phyloP scores from a whole-genome alignment of 2,888 invertebrate species.

The Drosophila neonasuta region DNA sequence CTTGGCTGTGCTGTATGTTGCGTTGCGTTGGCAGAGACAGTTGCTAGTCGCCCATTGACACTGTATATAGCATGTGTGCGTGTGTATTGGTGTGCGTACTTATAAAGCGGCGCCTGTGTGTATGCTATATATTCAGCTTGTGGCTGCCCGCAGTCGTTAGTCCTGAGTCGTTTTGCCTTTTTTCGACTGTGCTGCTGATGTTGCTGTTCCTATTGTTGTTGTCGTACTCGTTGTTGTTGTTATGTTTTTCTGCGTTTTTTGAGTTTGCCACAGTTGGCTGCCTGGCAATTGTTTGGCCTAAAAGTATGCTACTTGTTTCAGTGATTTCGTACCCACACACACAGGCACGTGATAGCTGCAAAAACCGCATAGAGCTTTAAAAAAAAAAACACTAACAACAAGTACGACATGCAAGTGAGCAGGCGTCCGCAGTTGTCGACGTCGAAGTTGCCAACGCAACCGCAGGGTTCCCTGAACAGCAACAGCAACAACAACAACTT shows the following conservation, averaged over 20 bases:
- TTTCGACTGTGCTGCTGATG: slow-evolving; percentile 3
- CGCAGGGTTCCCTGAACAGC: slow-evolving; percentile 41
- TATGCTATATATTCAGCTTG: slow-evolving; percentile 48
- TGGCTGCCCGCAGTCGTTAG: slow-evolving; percentile 53
- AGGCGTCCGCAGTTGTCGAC: slow-evolving; percentile 56
- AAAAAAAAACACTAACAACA: slow-evolving; percentile 26
- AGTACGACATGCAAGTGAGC: slow-evolving; percentile 63
- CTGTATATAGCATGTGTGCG: not conserved
- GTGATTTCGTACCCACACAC: slow-evolving; percentile 53
- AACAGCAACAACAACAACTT: slow-evolving; percentile 23
- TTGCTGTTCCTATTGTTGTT: slow-evolving; percentile 9
- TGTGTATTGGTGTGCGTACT: slow-evolving; percentile 3
- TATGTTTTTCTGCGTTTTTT: slow-evolving; percentile 39
- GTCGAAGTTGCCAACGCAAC: slow-evolving; percentile 52
- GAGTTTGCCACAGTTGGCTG: slow-evolving; percentile 60
- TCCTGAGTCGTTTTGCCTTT: slow-evolving; percentile 37
- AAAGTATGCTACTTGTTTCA: slow-evolving; percentile 71
- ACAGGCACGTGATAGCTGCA: slow-evolving; percentile 39
- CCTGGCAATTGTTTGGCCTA: slow-evolving; percentile 68
- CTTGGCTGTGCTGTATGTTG: not conserved
- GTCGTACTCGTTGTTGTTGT: slow-evolving; percentile 20
- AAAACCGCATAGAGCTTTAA: slow-evolving; percentile 62
- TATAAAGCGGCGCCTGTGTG: slow-evolving; percentile 21
- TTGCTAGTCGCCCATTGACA: slow-evolving; percentile 39
- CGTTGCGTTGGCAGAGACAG: slow-evolving; percentile 37